Conservation (phyloP, 2,113 vertebrate species). For the Gymnorhina tibicen region DNA sequence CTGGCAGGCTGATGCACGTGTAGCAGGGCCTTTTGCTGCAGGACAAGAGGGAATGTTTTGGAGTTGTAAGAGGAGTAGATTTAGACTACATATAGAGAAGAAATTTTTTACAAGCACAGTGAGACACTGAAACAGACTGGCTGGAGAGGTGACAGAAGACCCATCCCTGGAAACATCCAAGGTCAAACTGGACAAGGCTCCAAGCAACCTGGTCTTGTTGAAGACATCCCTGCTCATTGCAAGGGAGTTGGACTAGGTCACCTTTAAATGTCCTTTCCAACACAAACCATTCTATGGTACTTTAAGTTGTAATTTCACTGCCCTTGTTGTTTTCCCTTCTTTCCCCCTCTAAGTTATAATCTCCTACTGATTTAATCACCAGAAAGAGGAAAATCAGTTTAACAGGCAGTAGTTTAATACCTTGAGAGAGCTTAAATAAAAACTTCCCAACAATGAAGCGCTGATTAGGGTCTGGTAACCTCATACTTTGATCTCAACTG, state of each 20-base stretch:
- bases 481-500: neutral
- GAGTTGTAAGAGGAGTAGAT: neutral
- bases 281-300: neutral
- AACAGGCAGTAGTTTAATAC: neutral
- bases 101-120: neutral
- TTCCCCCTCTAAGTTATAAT: neutral
- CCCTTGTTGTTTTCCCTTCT: neutral
- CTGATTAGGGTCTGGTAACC: neutral
- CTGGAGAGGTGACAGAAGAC: neutral
- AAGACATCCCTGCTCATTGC: neutral
- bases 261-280: neutral
- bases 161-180: neutral
- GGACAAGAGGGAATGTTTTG: neutral
- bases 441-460: neutral
- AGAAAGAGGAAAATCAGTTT: neutral
- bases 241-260: neutral
- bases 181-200: neutral
- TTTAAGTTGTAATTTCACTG: neutral
- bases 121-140: neutral
- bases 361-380: neutral
- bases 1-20: neutral
- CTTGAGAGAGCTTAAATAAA: neutral
- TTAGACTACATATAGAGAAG: neutral
- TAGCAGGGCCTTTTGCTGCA: fast-evolving
- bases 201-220: neutral